A percentile compares a stretch with the other conserved stretches of the same genome.
These are phyloP conservation scores for Pseudococcus jackbeardsleyi DNA, from an alignment of 2,888 invertebrate genomes.

Conservation along the genomic window DNA sequence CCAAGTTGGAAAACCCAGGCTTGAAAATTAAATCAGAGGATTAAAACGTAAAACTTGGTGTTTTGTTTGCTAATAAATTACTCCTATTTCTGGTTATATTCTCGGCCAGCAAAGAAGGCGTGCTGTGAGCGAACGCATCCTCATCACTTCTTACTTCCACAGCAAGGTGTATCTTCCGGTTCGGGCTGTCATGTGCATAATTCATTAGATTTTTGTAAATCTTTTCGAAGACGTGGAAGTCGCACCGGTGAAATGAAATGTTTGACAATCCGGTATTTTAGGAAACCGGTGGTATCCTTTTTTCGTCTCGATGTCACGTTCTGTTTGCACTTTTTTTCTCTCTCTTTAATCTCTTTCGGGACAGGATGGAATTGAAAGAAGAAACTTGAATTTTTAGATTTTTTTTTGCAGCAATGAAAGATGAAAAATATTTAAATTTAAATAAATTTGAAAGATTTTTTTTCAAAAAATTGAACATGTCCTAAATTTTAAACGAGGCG, in stretches of 20 bases:
- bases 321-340: neutral
- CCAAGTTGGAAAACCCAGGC: neutral
- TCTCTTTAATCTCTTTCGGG: neutral
- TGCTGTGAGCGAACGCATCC: neutral
- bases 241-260: neutral
- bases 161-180: slow-evolving; percentile 37
- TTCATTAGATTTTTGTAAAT: slow-evolving; percentile 19
- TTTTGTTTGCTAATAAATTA: slow-evolving; percentile 45
- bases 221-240: neutral
- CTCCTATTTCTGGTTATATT: neutral
- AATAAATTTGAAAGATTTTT: too few relatives aligned
- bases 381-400: too few relatives aligned
- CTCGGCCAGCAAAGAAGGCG: neutral
- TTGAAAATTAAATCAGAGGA: slow-evolving; percentile 34
- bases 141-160: neutral
- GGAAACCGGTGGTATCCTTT: slow-evolving; percentile 41
- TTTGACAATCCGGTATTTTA: slow-evolving; percentile 42
- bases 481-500: too few relatives aligned
- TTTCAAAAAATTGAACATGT: too few relatives aligned
- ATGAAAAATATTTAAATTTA: too few relatives aligned
- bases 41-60: slow-evolving; percentile 29
- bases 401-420: too few relatives aligned
- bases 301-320: slow-evolving; percentile 45
- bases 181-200: slow-evolving; percentile 44
- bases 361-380: too few relatives aligned